Evolutionary conservation across 2,888 invertebrate genomes (phyloP), one percentile per base, ranked within the genome.

Genomic region (Bruchidius siliquastri): DNA sequence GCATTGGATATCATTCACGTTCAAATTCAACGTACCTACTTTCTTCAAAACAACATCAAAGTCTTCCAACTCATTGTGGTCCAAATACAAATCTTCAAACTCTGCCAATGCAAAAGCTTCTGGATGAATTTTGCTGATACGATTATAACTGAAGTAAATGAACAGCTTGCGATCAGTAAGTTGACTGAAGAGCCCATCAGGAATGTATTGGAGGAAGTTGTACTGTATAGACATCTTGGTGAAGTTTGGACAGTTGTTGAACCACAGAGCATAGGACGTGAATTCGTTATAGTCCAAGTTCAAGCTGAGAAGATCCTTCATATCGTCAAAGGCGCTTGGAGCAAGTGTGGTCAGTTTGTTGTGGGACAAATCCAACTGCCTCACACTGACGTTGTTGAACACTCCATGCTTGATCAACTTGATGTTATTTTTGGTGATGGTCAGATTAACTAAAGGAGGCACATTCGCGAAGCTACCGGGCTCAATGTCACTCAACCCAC

Each of bases 101-200:
- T 80, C 80, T 71, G 76, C 75, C 2, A 79, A 78, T 68, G 81
- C 79, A 68, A 84, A 80, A 0, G 80, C 77, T 70, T 80, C 74
- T n/a, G 78, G 74, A 67, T 82, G 78, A n/a, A 82, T 77, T 22
- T 76, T 79, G 68, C 78, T 77, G 49, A 83, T 81, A 69, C 80
- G 81, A 72, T 84, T 84, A 75, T 81, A 81, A 68, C 83, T 81
- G 69, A 83, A 79, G 73, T 81, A 75, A n/a, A 81, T 75, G n/a
- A 76, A 78, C 30, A 80, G 71, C 20, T 78, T 76, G 71, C 81
- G 78, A 18, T 74, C 69, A 69, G 76, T 76, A n/a, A 83, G 71
- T 18, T 79, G 73, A 20, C 74, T 75, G 71, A 83, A 82, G 20
- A 81, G 77, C 26, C 80, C 79, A 2, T 75, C 78, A 0, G 79